Conservation (phyloP, 2,888 invertebrate genomes). For the Tinea semifulvella region DNA sequence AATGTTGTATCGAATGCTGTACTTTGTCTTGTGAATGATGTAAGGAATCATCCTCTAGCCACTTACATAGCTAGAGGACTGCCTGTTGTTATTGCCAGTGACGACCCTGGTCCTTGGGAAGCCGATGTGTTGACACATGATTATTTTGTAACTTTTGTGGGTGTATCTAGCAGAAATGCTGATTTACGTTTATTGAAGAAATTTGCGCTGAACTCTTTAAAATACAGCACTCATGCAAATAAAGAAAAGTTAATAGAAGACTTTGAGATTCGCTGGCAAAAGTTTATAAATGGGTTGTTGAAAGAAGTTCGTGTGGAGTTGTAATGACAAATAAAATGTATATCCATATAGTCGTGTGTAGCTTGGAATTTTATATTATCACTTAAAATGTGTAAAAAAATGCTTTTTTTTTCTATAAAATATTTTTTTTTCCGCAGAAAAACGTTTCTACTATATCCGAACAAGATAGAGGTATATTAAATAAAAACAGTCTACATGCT, state of each 20-base stretch:
- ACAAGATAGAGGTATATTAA: too few relatives aligned
- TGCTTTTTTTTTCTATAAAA: too few relatives aligned
- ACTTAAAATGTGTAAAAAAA: too few relatives aligned
- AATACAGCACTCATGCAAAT: conserved; percentile 68
- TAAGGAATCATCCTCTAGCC: conserved; percentile 73
- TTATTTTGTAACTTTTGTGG: conserved; percentile 81
- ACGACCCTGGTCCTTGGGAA: conserved; percentile 75
- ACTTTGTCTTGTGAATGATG: conserved; percentile 66
- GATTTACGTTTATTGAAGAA: conserved; percentile 78
- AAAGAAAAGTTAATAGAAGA: conserved; percentile 42
- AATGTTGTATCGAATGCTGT: conserved; percentile 78
- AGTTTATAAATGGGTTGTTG: conserved; percentile 33
- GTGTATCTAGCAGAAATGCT: conserved; percentile 73
- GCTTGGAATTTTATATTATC: too few relatives aligned
- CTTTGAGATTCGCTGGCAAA: conserved; percentile 50
- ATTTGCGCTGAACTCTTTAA: conserved; percentile 77
- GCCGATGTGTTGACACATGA: conserved; percentile 72
- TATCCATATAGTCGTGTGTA: too few relatives aligned
- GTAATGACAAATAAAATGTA: conserved; percentile 6
- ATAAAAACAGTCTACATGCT: too few relatives aligned
- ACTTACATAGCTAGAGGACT: conserved; percentile 65
- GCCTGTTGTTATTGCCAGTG: conserved; percentile 72
- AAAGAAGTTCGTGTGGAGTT: conserved; percentile 3
- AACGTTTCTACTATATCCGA: too few relatives aligned
- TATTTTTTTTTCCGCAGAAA: too few relatives aligned